Evolutionary conservation across 1,140 invertebrate genomes (phyloP), one percentile per base, ranked within the genome.

Genomic region (Dufourea novaeangliae): DNA sequence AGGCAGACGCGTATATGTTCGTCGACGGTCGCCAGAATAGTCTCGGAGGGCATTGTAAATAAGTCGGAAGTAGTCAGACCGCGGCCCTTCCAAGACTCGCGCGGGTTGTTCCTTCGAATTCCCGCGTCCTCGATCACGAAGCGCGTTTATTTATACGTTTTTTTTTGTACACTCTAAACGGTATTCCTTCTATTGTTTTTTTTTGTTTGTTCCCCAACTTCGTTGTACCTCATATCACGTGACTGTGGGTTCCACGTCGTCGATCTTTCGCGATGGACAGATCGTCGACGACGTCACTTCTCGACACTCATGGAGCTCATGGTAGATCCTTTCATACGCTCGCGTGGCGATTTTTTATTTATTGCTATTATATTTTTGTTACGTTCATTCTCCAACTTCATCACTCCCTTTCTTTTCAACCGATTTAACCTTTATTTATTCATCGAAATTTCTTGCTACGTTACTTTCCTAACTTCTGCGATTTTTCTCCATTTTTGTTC

Each of bases 41-140:
- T 87, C 85, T 82, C 73, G 84, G 57, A 79, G 82, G 86, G 84
- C 86, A 81, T 85, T 89, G 88, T 90, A 90, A 73, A 89, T 90
- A 90, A 86, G 77, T 46, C 81, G 84, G 50, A 71, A 79, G 84
- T 86, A 87, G 86, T 87, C 82, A 74, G 79, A 88, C 72, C 72
- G 88, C 84, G n/a, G n/a, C n/a, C n/a, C 89, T 79, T 84, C 78
- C 78, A 72, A 75, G 87, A 87, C 79, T 66, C 73, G 76, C 77
- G 68, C 78, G n/a, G n/a, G n/a, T n/a, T n/a, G 75, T 84, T 82
- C 34, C 32, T 17, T 2, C 57, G 39, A 29, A 37, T 67, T 11
- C 59, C 39, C 77, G 78, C 67, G 37, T 71, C 57, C 71, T 71
- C 80, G 76, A 76, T 73, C 75, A 52, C 69, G 34, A 68, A 41